phyloP scores from a whole-genome alignment of 2,113 vertebrate genomes.

The Stercorarius parasiticus region DNA sequence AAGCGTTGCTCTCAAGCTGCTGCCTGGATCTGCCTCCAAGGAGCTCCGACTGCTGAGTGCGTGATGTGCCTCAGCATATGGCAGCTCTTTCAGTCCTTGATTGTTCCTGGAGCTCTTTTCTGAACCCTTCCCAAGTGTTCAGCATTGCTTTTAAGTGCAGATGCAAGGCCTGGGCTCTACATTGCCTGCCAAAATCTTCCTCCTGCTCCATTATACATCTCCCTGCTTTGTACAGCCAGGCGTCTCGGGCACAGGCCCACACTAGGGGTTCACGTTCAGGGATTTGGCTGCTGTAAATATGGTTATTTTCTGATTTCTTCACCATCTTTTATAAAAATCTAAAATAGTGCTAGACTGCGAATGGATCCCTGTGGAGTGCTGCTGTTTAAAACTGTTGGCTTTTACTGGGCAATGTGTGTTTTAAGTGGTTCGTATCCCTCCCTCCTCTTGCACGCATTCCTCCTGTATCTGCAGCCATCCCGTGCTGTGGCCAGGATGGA shows the following conservation, averaged over 20 bases:
- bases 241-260: accelerated
- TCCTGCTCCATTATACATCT: neutral
- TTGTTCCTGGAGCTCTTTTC: neutral
- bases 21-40: neutral
- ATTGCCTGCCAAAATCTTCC: neutral
- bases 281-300: neutral
- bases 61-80: neutral
- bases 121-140: neutral
- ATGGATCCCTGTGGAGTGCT: neutral
- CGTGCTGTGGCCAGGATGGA: accelerated
- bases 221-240: neutral
- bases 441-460: neutral
- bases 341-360: neutral
- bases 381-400: neutral
- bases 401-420: neutral
- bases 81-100: neutral
- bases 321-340: neutral
- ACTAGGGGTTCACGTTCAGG: neutral
- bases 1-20: neutral
- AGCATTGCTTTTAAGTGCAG: neutral
- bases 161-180: neutral
- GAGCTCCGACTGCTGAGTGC: neutral
- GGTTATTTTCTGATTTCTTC: neutral
- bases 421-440: neutral
- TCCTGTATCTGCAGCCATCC: accelerated